Evolutionary conservation across 30 jellyfish, hydroid and myxozoan species (phyloP).

Genomic region (Mastigias papua): DNA sequence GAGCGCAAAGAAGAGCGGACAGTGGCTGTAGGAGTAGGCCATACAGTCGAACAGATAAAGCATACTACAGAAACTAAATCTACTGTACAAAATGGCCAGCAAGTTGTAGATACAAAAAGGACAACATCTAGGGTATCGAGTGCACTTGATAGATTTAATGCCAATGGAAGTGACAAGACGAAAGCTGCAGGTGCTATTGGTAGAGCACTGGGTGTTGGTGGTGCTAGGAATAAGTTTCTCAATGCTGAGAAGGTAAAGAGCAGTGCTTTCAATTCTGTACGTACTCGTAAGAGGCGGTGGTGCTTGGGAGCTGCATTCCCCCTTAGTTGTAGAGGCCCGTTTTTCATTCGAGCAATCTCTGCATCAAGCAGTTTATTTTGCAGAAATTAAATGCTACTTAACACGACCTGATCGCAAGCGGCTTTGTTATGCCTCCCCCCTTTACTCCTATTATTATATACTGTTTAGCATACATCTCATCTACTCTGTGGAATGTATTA

Average conservation of each 20-base stretch:
- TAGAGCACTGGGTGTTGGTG: slow-evolving; percentile 59
- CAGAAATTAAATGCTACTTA: too few species aligned
- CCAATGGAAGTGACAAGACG: slow-evolving; percentile 12
- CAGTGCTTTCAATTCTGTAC: too few species aligned
- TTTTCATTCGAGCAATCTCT: too few species aligned
- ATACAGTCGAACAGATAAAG: slow-evolving; percentile 14
- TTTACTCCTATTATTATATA: too few species aligned
- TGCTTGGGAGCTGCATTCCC: too few species aligned
- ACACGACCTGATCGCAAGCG: too few species aligned
- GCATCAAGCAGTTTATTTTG: too few species aligned
- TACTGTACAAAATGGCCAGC: slow-evolving; percentile 33
- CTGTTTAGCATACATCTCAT: too few species aligned
- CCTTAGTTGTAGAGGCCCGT: too few species aligned
- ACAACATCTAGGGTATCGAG: slow-evolving; percentile 54
- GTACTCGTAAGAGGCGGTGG: too few species aligned
- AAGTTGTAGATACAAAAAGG: slow-evolving; percentile 6
- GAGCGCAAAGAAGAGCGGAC: slow-evolving; percentile 67
- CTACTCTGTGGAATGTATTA: too few species aligned
- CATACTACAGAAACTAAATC: slow-evolving; percentile 35
- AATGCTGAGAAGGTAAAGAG: slow-evolving; percentile 68
- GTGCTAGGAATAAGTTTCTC: slow-evolving; percentile 56
- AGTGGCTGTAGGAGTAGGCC: slow-evolving; percentile 17
- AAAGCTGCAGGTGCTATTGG: slow-evolving; percentile 69
- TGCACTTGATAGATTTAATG: slow-evolving; percentile 41
- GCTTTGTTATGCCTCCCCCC: too few species aligned